phyloP scores from a whole-genome alignment of 2,888 invertebrate species.

The Malthinus flaveolus region DNA sequence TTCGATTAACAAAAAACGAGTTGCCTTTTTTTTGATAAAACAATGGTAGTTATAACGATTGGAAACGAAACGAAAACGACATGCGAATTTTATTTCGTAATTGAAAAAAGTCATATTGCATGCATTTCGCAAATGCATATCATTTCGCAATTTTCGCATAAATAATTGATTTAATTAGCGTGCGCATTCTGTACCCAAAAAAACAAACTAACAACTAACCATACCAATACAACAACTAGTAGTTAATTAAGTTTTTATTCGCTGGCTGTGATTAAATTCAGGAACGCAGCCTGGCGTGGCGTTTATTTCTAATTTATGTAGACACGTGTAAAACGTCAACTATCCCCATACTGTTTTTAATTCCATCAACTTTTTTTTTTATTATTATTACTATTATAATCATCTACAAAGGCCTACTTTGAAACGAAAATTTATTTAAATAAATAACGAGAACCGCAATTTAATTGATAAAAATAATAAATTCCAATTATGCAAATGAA shows the following conservation, averaged over 20 bases:
- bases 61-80: constrained; percentile 20
- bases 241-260: constrained; percentile 29
- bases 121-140: constrained; percentile 37
- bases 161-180: constrained; percentile 45
- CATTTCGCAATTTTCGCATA: constrained; percentile 41
- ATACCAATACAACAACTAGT: constrained; percentile 20
- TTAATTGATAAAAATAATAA: too few relatives aligned
- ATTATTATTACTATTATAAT: neutral
- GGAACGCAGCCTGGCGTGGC: constrained; percentile 11
- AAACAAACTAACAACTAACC: constrained; percentile 21
- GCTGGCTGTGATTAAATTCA: constrained; percentile 17
- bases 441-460: too few relatives aligned
- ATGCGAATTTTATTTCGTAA: constrained; percentile 50
- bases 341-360: constrained; percentile 3
- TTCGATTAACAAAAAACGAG: neutral
- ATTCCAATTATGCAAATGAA: too few relatives aligned
- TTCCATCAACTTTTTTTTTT: neutral
- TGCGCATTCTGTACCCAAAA: constrained; percentile 13
- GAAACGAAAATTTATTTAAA: too few relatives aligned
- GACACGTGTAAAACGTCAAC: constrained; percentile 7
- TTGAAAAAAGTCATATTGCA: constrained; percentile 37
- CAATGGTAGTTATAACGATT: too few relatives aligned
- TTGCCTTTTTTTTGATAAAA: neutral
- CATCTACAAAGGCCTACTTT: too few relatives aligned
- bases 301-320: constrained; percentile 19